Base-by-base conservation (phyloP, 2,888 invertebrate species). In the Pseudococcus viburni region DNA sequence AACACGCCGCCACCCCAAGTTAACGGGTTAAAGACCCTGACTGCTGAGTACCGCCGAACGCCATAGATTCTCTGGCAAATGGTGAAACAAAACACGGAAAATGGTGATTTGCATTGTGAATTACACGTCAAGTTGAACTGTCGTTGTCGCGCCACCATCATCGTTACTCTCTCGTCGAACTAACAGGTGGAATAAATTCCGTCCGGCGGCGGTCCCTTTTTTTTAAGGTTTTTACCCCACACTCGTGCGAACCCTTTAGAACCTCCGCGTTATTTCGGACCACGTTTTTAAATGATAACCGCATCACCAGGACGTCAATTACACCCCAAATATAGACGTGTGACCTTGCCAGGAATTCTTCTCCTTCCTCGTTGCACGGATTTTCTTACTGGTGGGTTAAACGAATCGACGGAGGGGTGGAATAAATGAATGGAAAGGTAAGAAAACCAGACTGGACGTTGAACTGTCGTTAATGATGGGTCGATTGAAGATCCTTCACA, bases 121-220 rank as follows among this genome's bases (percentile, higher is more conserved):
- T 88, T 88, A 88, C 55, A 83, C 80, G 88, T 86, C 86, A 86
- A 86, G 68, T 86, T 68, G 86, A 7, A n/a, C 26, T 33, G 73
- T 33, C 42, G 80, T 46, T 33, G 73, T 33, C 42, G 80, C 80
- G 80, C 46, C 80, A 1, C 9, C 68, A 68, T 4, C 73, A 1
- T 17, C 73, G 12, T 26, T 59, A n/a, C 59, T 59, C 64, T 22
- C 19, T 22, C 22, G 22, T 64, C 22, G 22, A 42, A 77, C 83
- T 88, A 88, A 88, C 88, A 88, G 88, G 88, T 88, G 88, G 88
- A 88, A 88, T 88, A 80, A 86, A 88, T 88, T 88, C 83, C 88
- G 59, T 88, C 83, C 88, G 77, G 46, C 19, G 19, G 64, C 22
- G 64, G 22, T 64, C 64, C 22, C 64, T 64, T 22, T 64, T 59